Evolutionary conservation across 2,888 invertebrate species (phyloP), one percentile per base, ranked within the genome.

Genomic region (Drosophila kanekoi): DNA sequence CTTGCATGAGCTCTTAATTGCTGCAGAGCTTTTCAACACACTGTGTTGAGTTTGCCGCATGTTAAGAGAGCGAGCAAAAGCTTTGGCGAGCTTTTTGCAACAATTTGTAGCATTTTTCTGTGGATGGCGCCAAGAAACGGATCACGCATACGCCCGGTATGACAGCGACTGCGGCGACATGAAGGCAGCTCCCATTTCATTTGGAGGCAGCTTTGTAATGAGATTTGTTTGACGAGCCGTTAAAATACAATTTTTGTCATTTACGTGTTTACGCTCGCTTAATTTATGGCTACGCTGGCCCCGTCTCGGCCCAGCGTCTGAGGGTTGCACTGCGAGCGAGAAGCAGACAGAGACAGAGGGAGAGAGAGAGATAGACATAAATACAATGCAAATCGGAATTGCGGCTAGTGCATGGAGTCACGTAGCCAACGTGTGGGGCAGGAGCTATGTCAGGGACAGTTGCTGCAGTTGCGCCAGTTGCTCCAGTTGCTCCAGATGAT

Each of bases 11-110:
- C 33, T 52, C 52, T 58, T 14, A 1, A 14, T 20, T 20, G 20
- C 40, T 5, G 6, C 2, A 0, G 32, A 87, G 85, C 85, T 85
- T 85, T 83, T 77, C 84, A 86, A 82, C 86, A 85, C 79, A 76
- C 57, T 62, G 72, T 83, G 81, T 77, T 83, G 84, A 80, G 47
- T 81, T 77, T 63, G 45, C 4, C 4, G 20, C 32, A 0, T 32
- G 2, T 33, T 49, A 78, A 78, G 81, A 68, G 81, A 44, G 43
- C 38, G 23, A 13, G 4, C 32, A 32, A 44, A 63, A 76, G 72
- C 80, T 72, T 56, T 49, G 9, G 2, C 0, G 20, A 54, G 79
- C 75, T 78, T 75, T 80, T 47, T 37, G 23, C 63, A 60, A 59
- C 35, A 61, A 57, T 57, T 60, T 28, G 54, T 16, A n/a, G 43